These are phyloP conservation scores for Corynorhinus townsendii DNA, from an alignment of 2,113 vertebrate genomes.

Conservation along the genomic window DNA sequence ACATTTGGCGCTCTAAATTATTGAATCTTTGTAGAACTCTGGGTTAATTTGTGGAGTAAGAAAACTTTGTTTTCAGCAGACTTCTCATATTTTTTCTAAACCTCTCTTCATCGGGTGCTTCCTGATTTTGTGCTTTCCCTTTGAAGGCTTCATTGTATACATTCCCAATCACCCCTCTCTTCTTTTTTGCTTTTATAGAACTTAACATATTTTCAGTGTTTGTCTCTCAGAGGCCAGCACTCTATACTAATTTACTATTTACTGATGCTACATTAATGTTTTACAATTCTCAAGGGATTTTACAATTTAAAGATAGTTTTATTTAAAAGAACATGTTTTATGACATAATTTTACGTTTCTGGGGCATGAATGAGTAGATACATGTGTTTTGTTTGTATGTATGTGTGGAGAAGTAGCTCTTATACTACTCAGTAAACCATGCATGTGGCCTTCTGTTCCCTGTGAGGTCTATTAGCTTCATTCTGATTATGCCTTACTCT, in stretches of 20 bases:
- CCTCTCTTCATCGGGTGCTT: background rate
- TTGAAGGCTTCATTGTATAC: background rate
- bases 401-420: background rate
- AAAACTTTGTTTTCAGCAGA: background rate
- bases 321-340: background rate
- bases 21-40: background rate
- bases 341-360: background rate
- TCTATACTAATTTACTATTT: background rate
- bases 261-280: slow-evolving; percentile 25
- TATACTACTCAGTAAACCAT: background rate
- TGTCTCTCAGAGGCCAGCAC: background rate
- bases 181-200: slow-evolving; percentile 25
- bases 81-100: background rate
- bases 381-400: background rate
- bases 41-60: background rate
- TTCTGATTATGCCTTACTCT: background rate
- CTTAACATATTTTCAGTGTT: background rate
- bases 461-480: background rate
- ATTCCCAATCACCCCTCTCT: background rate
- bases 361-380: background rate
- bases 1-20: background rate
- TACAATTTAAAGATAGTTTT: background rate
- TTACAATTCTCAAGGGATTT: slow-evolving; percentile 16
- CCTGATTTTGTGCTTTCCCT: background rate
- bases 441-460: background rate